Evolutionary conservation across 1,140 invertebrate genomes (phyloP).

Genomic region (Drosophila virilis): DNA sequence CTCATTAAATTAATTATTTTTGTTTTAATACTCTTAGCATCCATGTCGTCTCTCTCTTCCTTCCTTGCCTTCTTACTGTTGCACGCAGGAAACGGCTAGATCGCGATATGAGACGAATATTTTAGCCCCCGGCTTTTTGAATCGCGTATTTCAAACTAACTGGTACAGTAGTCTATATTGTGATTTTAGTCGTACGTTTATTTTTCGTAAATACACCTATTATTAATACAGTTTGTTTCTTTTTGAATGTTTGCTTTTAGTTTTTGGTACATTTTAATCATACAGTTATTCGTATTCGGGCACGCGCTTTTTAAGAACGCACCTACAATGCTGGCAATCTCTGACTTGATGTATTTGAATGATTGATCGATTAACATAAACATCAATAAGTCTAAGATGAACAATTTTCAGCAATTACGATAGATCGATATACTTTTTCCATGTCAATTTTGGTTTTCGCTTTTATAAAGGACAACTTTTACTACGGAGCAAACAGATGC

Average conservation of each 20-base stretch:
- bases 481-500: slow-evolving; percentile 61
- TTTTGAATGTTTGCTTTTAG: slow-evolving; percentile 56
- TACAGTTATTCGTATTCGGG: slow-evolving; percentile 32
- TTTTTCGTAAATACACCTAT: slow-evolving; percentile 75
- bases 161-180: not conserved
- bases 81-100: no score
- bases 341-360: slow-evolving; percentile 39
- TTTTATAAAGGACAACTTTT: slow-evolving; percentile 44
- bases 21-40: no score
- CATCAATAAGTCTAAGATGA: slow-evolving; percentile 42
- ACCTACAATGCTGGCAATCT: slow-evolving; percentile 42
- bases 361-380: slow-evolving; percentile 41
- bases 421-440: slow-evolving; percentile 59
- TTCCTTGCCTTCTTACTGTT: no score
- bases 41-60: no score
- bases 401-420: slow-evolving; percentile 79
- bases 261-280: slow-evolving; percentile 60
- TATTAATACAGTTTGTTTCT: slow-evolving; percentile 71
- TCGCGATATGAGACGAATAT: no score
- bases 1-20: no score
- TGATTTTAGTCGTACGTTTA: slow-evolving; percentile 70
- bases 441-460: slow-evolving; percentile 39
- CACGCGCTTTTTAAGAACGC: slow-evolving; percentile 57
- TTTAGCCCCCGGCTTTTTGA: no score
- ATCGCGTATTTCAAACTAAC: no score